Evolutionary conservation across 2,888 invertebrate genomes (phyloP).

Genomic region (Lacanobia wlatinum): DNA sequence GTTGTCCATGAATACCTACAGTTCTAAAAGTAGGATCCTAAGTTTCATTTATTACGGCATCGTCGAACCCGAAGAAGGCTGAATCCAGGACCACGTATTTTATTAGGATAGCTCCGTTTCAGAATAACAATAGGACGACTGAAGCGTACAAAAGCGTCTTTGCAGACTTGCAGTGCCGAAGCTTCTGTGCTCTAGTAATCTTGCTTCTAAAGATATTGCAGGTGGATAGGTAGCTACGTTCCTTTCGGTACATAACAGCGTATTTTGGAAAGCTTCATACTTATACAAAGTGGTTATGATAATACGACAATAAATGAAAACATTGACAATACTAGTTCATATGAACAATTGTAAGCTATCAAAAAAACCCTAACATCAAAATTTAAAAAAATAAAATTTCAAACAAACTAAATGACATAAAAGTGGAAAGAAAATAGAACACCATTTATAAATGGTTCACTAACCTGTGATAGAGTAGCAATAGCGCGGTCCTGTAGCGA

Average conservation of each 20-base stretch:
- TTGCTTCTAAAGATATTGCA: conserved; percentile 21
- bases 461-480: too few relatives aligned
- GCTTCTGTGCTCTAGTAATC: conserved; percentile 2
- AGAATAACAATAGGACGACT: conserved; percentile 38
- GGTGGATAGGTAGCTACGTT: not conserved
- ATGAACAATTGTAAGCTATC: too few relatives aligned
- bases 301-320: too few relatives aligned
- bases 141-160: conserved; percentile 15
- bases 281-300: too few relatives aligned
- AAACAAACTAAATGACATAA: too few relatives aligned
- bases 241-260: not conserved
- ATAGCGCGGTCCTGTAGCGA: too few relatives aligned
- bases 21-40: not conserved
- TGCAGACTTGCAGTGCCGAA: conserved; percentile 5
- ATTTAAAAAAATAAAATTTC: too few relatives aligned
- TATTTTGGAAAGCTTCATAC: not conserved
- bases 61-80: not conserved
- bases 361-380: too few relatives aligned
- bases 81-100: conserved; percentile 17
- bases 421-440: too few relatives aligned
- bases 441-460: too few relatives aligned
- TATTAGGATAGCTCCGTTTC: conserved; percentile 18
- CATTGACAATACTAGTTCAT: too few relatives aligned
- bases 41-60: conserved; percentile 4
- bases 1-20: not conserved